phyloP scores from a whole-genome alignment of 2,797 vertebrate genomes.

The Sus cebifrons region DNA sequence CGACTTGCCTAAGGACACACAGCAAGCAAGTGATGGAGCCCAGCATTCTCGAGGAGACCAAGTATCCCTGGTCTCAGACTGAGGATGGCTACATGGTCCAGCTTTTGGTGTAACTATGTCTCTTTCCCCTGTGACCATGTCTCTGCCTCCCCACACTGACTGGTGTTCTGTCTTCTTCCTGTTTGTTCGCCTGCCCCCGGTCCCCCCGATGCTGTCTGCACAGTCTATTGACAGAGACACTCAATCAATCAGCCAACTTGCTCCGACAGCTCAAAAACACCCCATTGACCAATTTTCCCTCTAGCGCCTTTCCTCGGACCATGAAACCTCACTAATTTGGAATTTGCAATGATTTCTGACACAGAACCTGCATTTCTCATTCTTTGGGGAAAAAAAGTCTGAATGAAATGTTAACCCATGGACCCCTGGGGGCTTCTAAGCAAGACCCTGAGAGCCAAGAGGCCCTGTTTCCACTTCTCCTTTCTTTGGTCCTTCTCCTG shows the following conservation, averaged over 20 bases:
- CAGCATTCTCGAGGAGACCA: background rate
- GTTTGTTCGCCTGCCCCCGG: accelerated
- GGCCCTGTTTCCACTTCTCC: background rate
- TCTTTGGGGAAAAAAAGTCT: slow-evolving; percentile 12
- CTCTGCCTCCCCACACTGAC: background rate
- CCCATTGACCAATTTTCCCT: slow-evolving; percentile 79
- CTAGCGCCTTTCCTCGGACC: slow-evolving; percentile 69
- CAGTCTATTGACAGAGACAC: slow-evolving; percentile 74
- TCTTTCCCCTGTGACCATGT: background rate
- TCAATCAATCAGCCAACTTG: slow-evolving; percentile 81
- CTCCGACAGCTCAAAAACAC: slow-evolving; percentile 80
- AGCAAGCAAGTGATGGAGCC: background rate
- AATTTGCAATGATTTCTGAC: slow-evolving; percentile 84
- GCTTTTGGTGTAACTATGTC: background rate
- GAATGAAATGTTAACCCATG: slow-evolving; percentile 52
- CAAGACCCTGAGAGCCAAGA: background rate
- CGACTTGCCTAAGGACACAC: background rate
- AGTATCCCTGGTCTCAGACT: background rate
- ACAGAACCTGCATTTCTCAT: slow-evolving; percentile 79
- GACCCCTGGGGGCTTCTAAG: slow-evolving; percentile 11
- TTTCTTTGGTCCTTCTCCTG: background rate
- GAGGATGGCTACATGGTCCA: background rate
- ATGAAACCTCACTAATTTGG: slow-evolving; percentile 82
- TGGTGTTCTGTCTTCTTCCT: background rate
- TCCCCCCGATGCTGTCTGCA: slow-evolving; percentile 50